Evolutionary conservation across 37 sponge, comb jelly and placozoan species (phyloP).

Genomic region (Axinella damicornis): DNA sequence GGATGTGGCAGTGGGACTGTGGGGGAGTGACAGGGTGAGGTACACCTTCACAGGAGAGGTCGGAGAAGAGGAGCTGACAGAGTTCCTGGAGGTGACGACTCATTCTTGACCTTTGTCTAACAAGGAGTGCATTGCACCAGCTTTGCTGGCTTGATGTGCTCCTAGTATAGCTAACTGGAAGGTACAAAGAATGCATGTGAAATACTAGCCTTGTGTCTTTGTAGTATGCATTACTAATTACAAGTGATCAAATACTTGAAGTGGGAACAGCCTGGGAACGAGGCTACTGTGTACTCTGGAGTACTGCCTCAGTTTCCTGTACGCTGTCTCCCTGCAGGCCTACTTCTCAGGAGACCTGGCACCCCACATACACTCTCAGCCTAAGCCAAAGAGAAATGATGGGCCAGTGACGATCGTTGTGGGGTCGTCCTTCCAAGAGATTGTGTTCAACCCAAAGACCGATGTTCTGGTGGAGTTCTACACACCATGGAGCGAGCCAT

Average conservation of each 20-base stretch:
- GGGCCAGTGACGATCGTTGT: constrained; percentile 77
- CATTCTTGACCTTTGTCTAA: too few species aligned
- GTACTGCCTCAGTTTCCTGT: too few species aligned
- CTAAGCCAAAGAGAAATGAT: constrained; percentile 42
- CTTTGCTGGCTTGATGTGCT: too few species aligned
- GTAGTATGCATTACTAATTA: too few species aligned
- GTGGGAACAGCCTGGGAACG: too few species aligned
- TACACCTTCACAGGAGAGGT: constrained; percentile 44
- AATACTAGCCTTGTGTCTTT: too few species aligned
- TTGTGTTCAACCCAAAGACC: constrained; percentile 48
- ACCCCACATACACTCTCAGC: constrained; percentile 55
- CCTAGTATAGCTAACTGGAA: too few species aligned
- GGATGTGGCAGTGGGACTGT: constrained; percentile 59
- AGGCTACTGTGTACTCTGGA: too few species aligned
- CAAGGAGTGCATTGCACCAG: too few species aligned
- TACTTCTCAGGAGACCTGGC: constrained; percentile 65
- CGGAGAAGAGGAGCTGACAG: background rate
- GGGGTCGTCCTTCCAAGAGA: constrained; percentile 72
- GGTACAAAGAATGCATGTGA: too few species aligned
- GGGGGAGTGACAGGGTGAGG: constrained; percentile 23
- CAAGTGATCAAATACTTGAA: too few species aligned
- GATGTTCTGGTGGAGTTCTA: constrained; percentile 55
- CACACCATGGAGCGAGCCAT: constrained; percentile 29
- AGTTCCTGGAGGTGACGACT: constrained; percentile 13
- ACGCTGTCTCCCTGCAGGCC: constrained; percentile 51